These are phyloP conservation scores for Thunnus maccoyii DNA, from an alignment of 2,113 vertebrate species.

Conservation along the genomic window DNA sequence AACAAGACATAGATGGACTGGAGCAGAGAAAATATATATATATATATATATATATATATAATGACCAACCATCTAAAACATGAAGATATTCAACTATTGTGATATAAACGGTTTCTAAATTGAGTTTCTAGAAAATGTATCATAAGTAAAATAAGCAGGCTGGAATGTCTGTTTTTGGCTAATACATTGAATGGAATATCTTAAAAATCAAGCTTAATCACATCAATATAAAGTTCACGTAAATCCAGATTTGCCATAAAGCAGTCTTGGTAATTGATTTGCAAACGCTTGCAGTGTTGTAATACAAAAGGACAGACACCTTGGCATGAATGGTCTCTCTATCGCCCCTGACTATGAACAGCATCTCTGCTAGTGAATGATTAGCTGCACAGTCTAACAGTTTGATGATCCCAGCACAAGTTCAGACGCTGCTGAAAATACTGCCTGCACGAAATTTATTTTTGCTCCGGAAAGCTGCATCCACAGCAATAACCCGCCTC, in stretches of 20 bases:
- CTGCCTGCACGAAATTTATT: slow-evolving; percentile 8
- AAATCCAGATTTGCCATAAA: background rate
- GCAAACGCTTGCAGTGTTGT: background rate
- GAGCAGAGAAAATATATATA: too few species aligned
- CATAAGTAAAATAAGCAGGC: too few species aligned
- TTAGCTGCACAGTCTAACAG: slow-evolving; percentile 12
- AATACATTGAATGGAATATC: too few species aligned
- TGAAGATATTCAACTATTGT: too few species aligned
- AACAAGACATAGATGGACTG: too few species aligned
- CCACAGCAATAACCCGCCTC: slow-evolving; percentile 9
- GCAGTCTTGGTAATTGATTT: background rate
- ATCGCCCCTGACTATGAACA: slow-evolving; percentile 3
- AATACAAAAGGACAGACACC: too few species aligned
- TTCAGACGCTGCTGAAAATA: slow-evolving; percentile 22
- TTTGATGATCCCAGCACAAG: slow-evolving; percentile 26
- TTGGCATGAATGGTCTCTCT: too few species aligned
- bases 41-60: too few species aligned
- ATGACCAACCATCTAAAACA: too few species aligned
- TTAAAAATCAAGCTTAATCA: background rate
- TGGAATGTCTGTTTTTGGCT: too few species aligned
- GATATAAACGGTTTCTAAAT: too few species aligned
- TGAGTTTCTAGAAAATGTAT: too few species aligned
- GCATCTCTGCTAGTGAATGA: slow-evolving; percentile 25
- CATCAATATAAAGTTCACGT: background rate
- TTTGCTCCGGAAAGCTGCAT: slow-evolving; percentile 18